These are phyloP conservation scores for Taurulus bubalis DNA, from an alignment of 2,113 vertebrate species.

Conservation along the genomic window DNA sequence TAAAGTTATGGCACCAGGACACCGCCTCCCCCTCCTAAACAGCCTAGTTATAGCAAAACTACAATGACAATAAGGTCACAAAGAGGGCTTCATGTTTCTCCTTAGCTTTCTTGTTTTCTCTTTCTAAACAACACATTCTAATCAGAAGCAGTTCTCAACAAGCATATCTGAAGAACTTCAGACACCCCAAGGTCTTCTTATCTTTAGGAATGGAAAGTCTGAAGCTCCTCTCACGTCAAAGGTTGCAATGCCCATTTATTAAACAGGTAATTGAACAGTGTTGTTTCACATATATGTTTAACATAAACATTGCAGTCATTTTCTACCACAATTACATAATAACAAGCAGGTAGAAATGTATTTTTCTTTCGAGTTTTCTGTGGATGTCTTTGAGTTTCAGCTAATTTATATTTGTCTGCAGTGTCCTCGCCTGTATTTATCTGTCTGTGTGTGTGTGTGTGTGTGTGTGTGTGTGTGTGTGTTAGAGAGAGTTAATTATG, in stretches of 20 bases:
- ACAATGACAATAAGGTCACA: neutral
- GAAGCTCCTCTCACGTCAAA: neutral
- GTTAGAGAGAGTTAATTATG: conserved; percentile 74
- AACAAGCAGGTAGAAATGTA: neutral
- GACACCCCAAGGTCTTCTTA: neutral
- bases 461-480: conserved; percentile 31
- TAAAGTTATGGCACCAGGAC: conserved; percentile 1
- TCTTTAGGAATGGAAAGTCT: neutral
- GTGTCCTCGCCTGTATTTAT: conserved; percentile 31
- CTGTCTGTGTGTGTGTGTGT: conserved; percentile 16
- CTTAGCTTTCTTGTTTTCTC: neutral
- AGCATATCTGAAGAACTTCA: neutral
- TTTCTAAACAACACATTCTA: neutral
- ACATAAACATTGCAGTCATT: neutral
- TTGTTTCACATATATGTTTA: conserved; percentile 1
- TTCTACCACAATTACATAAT: neutral
- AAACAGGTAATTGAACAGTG: neutral
- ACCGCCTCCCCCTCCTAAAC: neutral
- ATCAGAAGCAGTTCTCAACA: neutral
- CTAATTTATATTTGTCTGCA: conserved; percentile 29
- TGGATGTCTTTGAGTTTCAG: conserved; percentile 3
- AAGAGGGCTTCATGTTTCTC: neutral
- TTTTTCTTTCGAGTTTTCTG: conserved; percentile 3
- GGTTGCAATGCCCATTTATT: neutral
- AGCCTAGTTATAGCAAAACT: conserved; percentile 6